phyloP scores from a whole-genome alignment of 2,888 invertebrate genomes.

The Melanotus villosus region DNA sequence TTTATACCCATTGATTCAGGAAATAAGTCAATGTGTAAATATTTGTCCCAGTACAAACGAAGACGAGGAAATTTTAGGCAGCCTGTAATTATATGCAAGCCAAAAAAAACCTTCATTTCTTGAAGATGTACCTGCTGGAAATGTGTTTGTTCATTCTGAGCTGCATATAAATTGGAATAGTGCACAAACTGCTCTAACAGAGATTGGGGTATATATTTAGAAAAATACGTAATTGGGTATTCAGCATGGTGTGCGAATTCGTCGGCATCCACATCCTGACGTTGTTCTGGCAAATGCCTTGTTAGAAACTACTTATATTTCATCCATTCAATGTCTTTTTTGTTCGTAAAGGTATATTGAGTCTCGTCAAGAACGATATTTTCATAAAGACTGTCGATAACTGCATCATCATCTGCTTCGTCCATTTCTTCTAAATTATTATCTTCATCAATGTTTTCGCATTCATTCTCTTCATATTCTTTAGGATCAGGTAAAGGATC shows the following conservation, averaged over 20 bases:
- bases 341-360: too few relatives aligned
- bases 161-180: neutral
- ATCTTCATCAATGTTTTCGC: neutral
- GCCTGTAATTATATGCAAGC: constrained; percentile 11
- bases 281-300: too few relatives aligned
- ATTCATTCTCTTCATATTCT: neutral
- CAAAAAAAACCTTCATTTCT: constrained; percentile 14
- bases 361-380: too few relatives aligned
- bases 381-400: too few relatives aligned
- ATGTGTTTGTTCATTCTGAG: neutral
- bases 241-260: too few relatives aligned
- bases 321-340: too few relatives aligned
- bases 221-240: neutral
- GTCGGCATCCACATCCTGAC: too few relatives aligned
- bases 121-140: neutral
- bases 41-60: constrained; percentile 3
- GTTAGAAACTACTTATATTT: too few relatives aligned
- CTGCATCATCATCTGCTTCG: neutral
- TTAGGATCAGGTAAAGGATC: neutral
- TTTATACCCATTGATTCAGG: neutral
- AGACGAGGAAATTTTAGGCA: constrained; percentile 8
- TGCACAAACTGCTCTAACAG: neutral
- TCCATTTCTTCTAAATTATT: neutral
- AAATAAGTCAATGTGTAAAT: neutral
- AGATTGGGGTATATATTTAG: neutral